Percentiles rank a stretch among this genome's conserved stretches.
Evolutionary conservation across 2,113 vertebrate species (phyloP).

Genomic region (Oriolus oriolus): DNA sequence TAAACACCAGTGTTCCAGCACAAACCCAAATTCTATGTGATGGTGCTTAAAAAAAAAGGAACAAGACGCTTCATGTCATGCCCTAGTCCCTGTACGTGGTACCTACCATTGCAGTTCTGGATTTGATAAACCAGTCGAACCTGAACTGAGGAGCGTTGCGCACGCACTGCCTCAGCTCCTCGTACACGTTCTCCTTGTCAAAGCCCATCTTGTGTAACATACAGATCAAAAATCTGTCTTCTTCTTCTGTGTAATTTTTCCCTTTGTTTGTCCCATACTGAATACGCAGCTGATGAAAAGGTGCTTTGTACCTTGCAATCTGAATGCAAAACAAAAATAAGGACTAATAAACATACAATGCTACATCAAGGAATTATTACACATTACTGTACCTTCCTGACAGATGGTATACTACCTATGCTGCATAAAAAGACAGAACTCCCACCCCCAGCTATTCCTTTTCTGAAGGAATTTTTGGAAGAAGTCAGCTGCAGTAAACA

Average conservation of each 20-base stretch:
- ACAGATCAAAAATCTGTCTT: conserved; percentile 87
- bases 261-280: conserved; percentile 90
- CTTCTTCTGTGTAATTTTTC: conserved; percentile 89
- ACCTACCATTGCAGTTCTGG: conserved; percentile 87
- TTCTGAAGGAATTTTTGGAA: background rate
- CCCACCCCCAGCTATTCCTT: background rate
- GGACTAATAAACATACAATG: background rate
- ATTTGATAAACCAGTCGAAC: conserved; percentile 93
- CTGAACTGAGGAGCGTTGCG: conserved; percentile 87
- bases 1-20: background rate
- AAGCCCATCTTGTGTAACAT: conserved; percentile 93
- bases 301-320: conserved; percentile 89
- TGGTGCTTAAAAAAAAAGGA: background rate
- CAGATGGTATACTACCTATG: background rate
- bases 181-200: conserved; percentile 87
- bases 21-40: background rate
- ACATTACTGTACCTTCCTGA: background rate
- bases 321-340: conserved; percentile 42
- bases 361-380: background rate
- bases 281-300: conserved; percentile 87
- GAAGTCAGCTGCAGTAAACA: background rate
- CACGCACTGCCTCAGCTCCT: conserved; percentile 87
- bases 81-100: background rate
- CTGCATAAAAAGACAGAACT: background rate
- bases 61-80: fast-evolving